Evolutionary conservation across 2,797 vertebrate genomes (phyloP), one percentile per base, ranked within the genome.

Genomic region (Chrosomus eos): DNA sequence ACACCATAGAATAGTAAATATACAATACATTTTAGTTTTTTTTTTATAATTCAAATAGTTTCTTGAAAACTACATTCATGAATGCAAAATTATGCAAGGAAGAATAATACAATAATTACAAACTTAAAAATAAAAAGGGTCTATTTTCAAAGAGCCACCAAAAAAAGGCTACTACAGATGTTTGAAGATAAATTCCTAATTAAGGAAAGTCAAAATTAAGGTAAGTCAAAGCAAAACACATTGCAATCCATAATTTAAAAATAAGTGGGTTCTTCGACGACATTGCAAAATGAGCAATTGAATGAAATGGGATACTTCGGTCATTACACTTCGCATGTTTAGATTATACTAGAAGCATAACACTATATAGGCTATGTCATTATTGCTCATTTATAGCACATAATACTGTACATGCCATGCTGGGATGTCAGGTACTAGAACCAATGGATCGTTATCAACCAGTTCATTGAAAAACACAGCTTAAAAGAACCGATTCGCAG

Each of bases 401-500:
- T 16, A n/a, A 55, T 76, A 26, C 51, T 3, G 51, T 33, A 26
- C 10, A 53, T 53, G 28, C 21, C 23, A 16, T 58, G 7, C 33
- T 16, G 33, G 16, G 11, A 38, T n/a, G 21, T 36, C 51, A 38
- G 31, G 6, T 38, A 75, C 31, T 9, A 38, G 23, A 75, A 23
- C 19, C 23, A 36, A 19, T 7, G 45, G 31, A 21, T 43, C 18
- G 33, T 14, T 70, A 14, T 53, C 16, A 36, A 53, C 2, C 21
- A 45, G 13, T 21, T 68, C 28, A 36, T 5, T 60, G 21, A 40
- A 13, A 53, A 23, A 10, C 11, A 40, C 23, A 7, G 14, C 58
- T 43, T 33, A 10, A 53, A 60, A 68, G 78, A 80, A 80, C 62
- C 80, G 80, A 71, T 55, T 71, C 67, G 45, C n/a, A 40, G 5